phyloP scores from a whole-genome alignment of 2,113 vertebrate genomes.

The Tragelaphus strepsiceros region DNA sequence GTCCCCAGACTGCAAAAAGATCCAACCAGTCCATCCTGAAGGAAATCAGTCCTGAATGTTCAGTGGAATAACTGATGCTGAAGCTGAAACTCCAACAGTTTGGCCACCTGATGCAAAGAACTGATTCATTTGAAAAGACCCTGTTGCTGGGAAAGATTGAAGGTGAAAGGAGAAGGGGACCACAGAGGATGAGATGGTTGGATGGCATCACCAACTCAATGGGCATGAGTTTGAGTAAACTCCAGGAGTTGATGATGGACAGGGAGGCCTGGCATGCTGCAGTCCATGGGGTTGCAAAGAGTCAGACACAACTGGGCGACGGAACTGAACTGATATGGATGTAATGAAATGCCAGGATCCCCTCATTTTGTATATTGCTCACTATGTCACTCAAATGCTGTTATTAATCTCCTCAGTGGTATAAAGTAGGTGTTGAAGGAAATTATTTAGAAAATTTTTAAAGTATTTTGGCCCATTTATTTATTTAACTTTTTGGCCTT shows the following conservation, averaged over 20 bases:
- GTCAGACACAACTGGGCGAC: neutral
- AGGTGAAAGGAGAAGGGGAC: neutral
- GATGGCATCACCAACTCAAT: neutral
- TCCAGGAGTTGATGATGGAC: neutral
- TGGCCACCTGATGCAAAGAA: neutral
- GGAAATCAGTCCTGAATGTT: neutral
- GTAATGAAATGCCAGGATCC: neutral
- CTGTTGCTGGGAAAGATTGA: neutral
- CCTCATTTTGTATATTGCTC: neutral
- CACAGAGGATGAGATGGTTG: neutral
- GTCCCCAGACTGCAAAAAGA: neutral
- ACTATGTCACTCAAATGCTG: neutral
- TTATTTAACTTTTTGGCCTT: neutral
- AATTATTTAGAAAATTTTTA: neutral
- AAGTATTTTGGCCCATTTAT: neutral
- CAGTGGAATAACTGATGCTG: neutral
- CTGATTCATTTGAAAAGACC: neutral
- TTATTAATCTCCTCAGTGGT: neutral
- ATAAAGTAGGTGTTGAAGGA: neutral
- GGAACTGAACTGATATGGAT: neutral
- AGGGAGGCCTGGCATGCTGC: neutral
- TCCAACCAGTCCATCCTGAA: neutral
- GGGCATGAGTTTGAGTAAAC: neutral
- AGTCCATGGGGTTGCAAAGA: neutral
- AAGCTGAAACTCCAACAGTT: neutral